Base-by-base conservation (phyloP, 1,140 invertebrate species). In the Physella acuta region DNA sequence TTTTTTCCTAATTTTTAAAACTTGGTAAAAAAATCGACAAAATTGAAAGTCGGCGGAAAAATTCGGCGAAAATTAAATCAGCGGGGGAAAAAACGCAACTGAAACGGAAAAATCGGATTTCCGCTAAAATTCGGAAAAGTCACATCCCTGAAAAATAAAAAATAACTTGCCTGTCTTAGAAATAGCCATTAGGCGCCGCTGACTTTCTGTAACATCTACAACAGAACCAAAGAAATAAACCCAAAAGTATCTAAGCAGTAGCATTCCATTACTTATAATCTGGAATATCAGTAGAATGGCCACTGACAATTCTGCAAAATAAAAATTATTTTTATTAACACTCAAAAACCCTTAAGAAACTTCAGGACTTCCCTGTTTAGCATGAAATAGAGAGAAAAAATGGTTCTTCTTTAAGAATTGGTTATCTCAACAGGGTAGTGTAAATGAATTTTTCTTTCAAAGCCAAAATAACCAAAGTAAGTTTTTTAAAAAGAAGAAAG, bases 131-230 rank as follows among this genome's bases (percentile, higher is more conserved):
- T n/a, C n/a, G n/a, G n/a, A n/a, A n/a, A n/a, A n/a, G n/a, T n/a
- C n/a, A n/a, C n/a, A n/a, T n/a, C n/a, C n/a, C n/a, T n/a, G n/a
- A n/a, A n/a, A n/a, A n/a, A n/a, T n/a, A n/a, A n/a, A n/a, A 44
- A 17, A 17, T 3, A 53, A 71, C 52, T 51, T 66, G 70, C 73
- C 73, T 64, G 60, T 73, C 33, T 69, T 51, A 49, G 62, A 44
- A 28, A 76, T 58, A 17, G 73, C 75, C 61, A 76, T 62, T 55
- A 76, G 55, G 4, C 24, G 37, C 20, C 71, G 24, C 55, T 76
- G 73, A 20, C 55, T 11, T 17, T 71, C 65, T 11, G 71, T 71
- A 34, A 76, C 24, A 33, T 68, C 66, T 20, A 75, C 59, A 28
- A 31, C 49, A 20, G 64, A 53, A 17, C 65, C 68, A 68, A 72